Base-by-base conservation (phyloP, 2,797 vertebrate species). In the Champsocephalus esox region DNA sequence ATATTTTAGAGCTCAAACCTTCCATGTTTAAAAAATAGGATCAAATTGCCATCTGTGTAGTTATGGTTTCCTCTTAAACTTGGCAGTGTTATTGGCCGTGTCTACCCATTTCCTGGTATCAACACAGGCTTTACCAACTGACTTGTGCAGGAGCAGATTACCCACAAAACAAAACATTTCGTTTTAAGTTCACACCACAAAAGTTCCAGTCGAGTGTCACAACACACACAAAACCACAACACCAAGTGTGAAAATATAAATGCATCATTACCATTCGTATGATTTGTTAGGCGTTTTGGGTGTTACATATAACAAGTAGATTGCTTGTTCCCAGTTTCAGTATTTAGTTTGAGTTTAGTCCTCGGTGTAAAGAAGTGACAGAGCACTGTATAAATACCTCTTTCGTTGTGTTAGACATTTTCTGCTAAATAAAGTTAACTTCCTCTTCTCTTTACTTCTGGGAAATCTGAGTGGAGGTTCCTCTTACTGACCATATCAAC, bases 391-490 rank as follows among this genome's bases (percentile, higher is more conserved):
- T 80, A 77, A 85, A 90, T 80, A 89, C 41, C 73, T 91, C 74
- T 88, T 84, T 81, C 62, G 56, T 64, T 84, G 43, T 85, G 78
- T 78, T 80, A 64, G 82, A 81, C 75, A 66, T 85, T 88, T 90
- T 90, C 85, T 86, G 63, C 75, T 89, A 88, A 92, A 89, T 91
- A 87, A 68, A 89, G 86, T 82, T 46, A 85, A 93, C 93, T 95
- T 95, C 94, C 93, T 90, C 93, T 94, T 95, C 76, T 88, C 51
- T 80, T 66, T 60, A 73, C 88, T 94, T 95, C 91, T 93, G 91
- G 93, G 93, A 95, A 95, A 92, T 82, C 69, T 68, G 66, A 81
- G 73, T 67, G 66, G 70, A 88, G 69, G 92, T 95, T 95, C 93
- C 89, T 56, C 91, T 89, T 90, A 87, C 70, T 84, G 83, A 90